Percentiles rank a stretch among this genome's conserved stretches.
phyloP scores from a whole-genome alignment of 2,113 vertebrate genomes.

The Mola mola region DNA sequence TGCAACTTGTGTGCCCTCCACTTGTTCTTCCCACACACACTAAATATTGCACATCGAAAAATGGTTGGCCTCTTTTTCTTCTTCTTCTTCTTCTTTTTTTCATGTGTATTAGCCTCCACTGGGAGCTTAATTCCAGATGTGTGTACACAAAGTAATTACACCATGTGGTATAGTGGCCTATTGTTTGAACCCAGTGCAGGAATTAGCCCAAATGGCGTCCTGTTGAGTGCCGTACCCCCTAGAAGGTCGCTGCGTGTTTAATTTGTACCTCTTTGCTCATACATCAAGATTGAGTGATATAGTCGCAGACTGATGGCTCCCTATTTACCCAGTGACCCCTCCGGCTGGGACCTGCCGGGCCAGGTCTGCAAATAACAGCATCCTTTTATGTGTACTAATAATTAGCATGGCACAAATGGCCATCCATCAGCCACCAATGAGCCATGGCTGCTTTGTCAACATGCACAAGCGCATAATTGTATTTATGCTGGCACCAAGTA shows the following conservation, averaged over 20 bases:
- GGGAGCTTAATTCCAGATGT: constrained; percentile 83
- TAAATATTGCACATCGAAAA: constrained; percentile 65
- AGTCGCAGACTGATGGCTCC: constrained; percentile 77
- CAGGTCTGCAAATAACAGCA: constrained; percentile 80
- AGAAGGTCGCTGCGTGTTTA: constrained; percentile 76
- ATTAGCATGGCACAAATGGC: constrained; percentile 78
- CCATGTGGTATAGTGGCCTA: constrained; percentile 80
- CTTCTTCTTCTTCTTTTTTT: constrained; percentile 10
- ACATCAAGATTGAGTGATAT: constrained; percentile 86
- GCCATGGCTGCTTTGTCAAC: constrained; percentile 78
- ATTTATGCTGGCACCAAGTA: constrained; percentile 76
- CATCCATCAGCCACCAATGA: constrained; percentile 81
- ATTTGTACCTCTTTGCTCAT: constrained; percentile 84
- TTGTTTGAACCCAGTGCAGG: constrained; percentile 79
- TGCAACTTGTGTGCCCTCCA: constrained; percentile 10
- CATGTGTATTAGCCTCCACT: constrained; percentile 72
- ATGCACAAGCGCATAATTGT: constrained; percentile 74
- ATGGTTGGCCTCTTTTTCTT: constrained; percentile 36
- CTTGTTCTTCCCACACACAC: constrained; percentile 58
- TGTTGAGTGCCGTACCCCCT: constrained; percentile 75
- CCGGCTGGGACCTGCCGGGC: constrained; percentile 62
- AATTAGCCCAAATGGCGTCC: constrained; percentile 81
- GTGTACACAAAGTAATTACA: constrained; percentile 82
- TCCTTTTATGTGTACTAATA: constrained; percentile 85
- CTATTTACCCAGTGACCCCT: constrained; percentile 80